Percentiles rank a stretch among this genome's conserved stretches.
Conservation (phyloP, 2,888 invertebrate genomes). For the Nomada ferruginata region DNA sequence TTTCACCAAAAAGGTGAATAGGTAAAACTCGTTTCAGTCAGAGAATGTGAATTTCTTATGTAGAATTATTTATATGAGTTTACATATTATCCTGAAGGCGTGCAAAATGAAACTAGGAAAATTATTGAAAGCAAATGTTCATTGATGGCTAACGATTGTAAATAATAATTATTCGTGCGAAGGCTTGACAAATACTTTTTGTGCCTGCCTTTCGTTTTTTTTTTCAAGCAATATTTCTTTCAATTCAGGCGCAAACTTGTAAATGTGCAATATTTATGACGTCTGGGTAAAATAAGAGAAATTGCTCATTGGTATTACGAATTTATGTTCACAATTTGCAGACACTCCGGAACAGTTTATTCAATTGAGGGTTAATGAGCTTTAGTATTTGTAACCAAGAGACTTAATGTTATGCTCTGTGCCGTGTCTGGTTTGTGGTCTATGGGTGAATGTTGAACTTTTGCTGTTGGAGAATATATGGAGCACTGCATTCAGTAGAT, state of each 20-base stretch:
- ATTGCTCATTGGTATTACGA: not conserved
- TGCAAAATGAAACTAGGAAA: too few relatives aligned
- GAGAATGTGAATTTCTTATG: not conserved
- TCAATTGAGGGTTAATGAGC: not conserved
- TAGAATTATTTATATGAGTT: not conserved
- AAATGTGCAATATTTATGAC: too few relatives aligned
- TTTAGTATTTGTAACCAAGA: slow-evolving; percentile 1
- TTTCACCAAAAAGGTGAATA: not conserved
- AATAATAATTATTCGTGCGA: too few relatives aligned
- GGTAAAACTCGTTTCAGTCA: not conserved
- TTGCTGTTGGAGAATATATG: not conserved
- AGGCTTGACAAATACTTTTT: too few relatives aligned
- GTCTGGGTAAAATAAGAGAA: too few relatives aligned
- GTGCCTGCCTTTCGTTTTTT: too few relatives aligned
- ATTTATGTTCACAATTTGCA: not conserved
- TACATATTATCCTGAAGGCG: too few relatives aligned
- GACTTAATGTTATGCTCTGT: not conserved
- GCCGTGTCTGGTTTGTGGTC: not conserved
- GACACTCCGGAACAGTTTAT: not conserved
- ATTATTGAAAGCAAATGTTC: too few relatives aligned
- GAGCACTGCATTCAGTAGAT: not conserved
- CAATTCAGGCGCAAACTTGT: too few relatives aligned
- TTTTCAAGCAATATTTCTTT: too few relatives aligned
- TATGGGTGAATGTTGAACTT: slow-evolving; percentile 7
- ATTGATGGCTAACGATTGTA: too few relatives aligned